Evolutionary conservation across 92 coral and sea anemone genomes (phyloP).

Genomic region (Umimayanthus kanabou): DNA sequence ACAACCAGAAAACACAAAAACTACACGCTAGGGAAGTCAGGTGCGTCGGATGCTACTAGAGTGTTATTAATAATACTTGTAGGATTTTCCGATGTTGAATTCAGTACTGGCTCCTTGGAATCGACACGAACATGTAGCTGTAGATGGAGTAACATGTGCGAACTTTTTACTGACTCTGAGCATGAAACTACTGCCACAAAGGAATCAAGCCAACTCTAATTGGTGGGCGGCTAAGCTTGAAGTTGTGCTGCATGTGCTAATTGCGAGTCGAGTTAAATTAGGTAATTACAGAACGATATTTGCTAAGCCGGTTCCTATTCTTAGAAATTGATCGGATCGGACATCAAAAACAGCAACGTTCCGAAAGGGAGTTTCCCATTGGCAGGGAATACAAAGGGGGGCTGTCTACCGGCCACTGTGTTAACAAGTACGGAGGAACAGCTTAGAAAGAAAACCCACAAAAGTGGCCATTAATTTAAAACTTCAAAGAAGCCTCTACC

Average conservation of each 20-base stretch:
- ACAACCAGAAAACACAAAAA: not conserved
- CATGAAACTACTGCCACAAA: slow-evolving; percentile 1
- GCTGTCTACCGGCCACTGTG: slow-evolving; percentile 7
- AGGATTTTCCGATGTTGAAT: not conserved
- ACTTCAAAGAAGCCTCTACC: slow-evolving; percentile 45
- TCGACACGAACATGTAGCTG: not conserved
- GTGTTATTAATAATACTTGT: not conserved
- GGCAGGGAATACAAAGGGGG: not conserved
- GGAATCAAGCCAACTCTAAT: not conserved
- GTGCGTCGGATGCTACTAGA: not conserved
- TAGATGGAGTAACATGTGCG: not conserved
- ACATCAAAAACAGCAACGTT: not conserved
- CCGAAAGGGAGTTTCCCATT: not conserved
- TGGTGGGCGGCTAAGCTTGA: slow-evolving; percentile 19
- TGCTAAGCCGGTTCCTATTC: slow-evolving; percentile 14
- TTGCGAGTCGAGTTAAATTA: slow-evolving; percentile 4
- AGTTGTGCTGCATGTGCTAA: not conserved
- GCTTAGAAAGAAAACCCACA: slow-evolving; percentile 4
- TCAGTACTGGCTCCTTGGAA: not conserved
- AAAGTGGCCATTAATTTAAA: not conserved
- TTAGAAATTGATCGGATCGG: not conserved
- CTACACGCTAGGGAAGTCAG: not conserved
- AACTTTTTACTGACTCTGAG: not conserved
- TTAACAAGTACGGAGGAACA: not conserved
- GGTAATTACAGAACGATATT: slow-evolving; percentile 23